Conservation (phyloP, 2,113 vertebrate species). For the Zosterops japonicus region DNA sequence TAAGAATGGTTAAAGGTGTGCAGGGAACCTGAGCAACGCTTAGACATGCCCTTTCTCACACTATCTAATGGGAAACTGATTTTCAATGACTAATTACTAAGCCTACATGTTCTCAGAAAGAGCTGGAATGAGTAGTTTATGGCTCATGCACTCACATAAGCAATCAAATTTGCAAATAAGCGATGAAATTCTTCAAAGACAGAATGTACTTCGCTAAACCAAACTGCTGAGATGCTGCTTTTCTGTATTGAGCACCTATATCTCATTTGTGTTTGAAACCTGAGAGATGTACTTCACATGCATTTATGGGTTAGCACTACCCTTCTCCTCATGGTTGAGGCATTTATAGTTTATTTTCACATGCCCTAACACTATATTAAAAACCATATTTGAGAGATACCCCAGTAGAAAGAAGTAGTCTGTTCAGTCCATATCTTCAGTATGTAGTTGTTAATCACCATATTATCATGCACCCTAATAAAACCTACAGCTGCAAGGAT, state of each 20-base stretch:
- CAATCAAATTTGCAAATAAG: background rate
- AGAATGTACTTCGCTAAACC: background rate
- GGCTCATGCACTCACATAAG: background rate
- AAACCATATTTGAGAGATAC: background rate
- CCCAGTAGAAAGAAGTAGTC: background rate
- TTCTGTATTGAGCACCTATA: accelerated
- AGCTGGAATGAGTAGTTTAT: background rate
- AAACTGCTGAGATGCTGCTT: background rate
- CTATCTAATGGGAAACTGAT: background rate
- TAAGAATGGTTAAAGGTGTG: accelerated
- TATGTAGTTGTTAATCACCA: background rate
- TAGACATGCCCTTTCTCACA: background rate
- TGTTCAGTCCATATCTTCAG: background rate
- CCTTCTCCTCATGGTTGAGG: accelerated
- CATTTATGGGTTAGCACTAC: background rate
- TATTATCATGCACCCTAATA: background rate
- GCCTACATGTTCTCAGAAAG: background rate
- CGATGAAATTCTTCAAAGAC: background rate
- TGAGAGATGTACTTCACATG: background rate
- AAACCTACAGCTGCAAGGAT: background rate
- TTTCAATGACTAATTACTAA: background rate
- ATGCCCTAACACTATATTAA: background rate
- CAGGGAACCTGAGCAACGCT: accelerated
- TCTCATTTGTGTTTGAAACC: background rate
- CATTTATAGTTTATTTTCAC: background rate